Evolutionary conservation across 2,113 vertebrate genomes (phyloP).

Genomic region (Mesoclemmys tuberculata): DNA sequence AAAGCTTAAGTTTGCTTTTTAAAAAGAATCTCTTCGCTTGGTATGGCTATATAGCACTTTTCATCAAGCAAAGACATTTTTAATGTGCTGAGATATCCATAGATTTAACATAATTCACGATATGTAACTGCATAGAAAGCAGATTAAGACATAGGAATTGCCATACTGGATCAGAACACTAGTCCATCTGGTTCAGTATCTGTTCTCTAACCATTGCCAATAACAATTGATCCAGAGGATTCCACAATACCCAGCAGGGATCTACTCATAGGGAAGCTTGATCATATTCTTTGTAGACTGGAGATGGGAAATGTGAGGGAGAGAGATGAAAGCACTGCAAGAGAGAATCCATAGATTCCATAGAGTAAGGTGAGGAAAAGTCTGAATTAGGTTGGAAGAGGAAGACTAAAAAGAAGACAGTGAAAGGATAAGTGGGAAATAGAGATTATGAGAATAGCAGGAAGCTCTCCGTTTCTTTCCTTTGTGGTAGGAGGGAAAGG

Average conservation of each 20-base stretch:
- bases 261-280: neutral
- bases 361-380: neutral
- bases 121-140: neutral
- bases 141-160: neutral
- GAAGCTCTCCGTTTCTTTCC: neutral
- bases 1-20: neutral
- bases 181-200: neutral
- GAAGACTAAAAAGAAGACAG: neutral
- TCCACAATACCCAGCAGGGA: neutral
- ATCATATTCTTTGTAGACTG: neutral
- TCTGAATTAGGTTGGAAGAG: neutral
- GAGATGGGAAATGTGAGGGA: neutral
- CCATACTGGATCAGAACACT: neutral
- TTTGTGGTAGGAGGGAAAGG: neutral
- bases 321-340: neutral
- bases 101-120: neutral
- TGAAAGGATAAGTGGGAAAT: neutral
- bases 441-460: neutral
- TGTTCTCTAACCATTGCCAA: neutral
- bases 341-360: neutral
- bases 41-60: neutral
- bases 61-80: neutral
- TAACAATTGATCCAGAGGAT: neutral
- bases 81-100: neutral
- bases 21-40: neutral